Evolutionary conservation across 1,140 invertebrate species (phyloP).

Genomic region (Bursaphelenchus mucronatus): DNA sequence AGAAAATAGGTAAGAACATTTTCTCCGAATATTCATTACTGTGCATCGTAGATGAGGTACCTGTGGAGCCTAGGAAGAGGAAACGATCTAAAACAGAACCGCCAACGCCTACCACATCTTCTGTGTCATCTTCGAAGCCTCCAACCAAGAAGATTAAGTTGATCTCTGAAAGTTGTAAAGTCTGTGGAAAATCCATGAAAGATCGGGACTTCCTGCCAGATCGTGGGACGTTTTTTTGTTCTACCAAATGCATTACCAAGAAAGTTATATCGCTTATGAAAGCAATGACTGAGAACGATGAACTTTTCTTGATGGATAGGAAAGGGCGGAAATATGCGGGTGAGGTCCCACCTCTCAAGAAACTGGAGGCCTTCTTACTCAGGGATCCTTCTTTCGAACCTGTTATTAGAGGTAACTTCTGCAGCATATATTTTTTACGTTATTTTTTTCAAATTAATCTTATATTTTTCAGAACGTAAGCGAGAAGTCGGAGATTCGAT

Average conservation of each 20-base stretch:
- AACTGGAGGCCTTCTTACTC: conserved; percentile 22
- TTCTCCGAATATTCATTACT: neutral
- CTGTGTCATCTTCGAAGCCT: neutral
- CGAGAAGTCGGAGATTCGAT: too few relatives aligned
- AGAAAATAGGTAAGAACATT: neutral
- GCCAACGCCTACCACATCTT: neutral
- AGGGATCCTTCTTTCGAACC: conserved; percentile 19
- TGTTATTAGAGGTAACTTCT: conserved; percentile 4
- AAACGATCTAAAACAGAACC: neutral
- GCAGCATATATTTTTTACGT: conserved; percentile 6
- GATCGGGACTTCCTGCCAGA: conserved; percentile 19
- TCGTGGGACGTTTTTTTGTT: conserved; percentile 30
- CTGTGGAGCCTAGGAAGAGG: neutral
- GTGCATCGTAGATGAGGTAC: neutral
- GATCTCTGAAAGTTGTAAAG: conserved; percentile 23
- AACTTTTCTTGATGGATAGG: conserved; percentile 21
- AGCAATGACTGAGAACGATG: conserved; percentile 13
- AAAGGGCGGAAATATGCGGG: conserved; percentile 18
- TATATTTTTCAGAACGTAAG: neutral
- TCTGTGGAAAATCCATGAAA: conserved; percentile 15
- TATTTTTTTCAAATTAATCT: conserved; percentile 5
- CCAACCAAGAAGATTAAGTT: conserved; percentile 9
- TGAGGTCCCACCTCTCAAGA: conserved; percentile 4
- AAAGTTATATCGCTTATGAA: conserved; percentile 31
- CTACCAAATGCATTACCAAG: conserved; percentile 23